Evolutionary conservation across 2,113 vertebrate species (phyloP).

Genomic region (Neolamprologus ventralis): DNA sequence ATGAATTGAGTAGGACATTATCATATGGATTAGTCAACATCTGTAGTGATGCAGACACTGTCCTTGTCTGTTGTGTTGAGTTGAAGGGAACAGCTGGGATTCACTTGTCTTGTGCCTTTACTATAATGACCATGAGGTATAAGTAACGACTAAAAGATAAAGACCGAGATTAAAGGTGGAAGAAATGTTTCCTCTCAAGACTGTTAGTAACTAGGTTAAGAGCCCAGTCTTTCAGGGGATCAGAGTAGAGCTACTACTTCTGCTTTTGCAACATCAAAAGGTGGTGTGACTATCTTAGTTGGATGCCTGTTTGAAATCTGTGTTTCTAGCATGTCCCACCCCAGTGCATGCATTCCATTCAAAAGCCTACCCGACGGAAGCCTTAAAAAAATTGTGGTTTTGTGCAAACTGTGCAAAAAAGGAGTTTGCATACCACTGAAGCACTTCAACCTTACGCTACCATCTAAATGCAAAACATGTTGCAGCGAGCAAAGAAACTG

Average conservation of each 20-base stretch:
- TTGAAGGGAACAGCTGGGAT: neutral
- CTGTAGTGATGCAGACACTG: neutral
- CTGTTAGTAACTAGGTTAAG: neutral
- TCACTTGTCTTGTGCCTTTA: neutral
- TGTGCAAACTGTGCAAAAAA: no score
- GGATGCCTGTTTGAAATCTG: no score
- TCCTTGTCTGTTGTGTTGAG: neutral
- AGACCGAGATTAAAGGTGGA: fast-evolving
- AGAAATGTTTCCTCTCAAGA: neutral
- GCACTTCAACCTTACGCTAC: no score
- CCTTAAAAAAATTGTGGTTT: no score
- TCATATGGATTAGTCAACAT: neutral
- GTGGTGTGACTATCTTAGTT: neutral
- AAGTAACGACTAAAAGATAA: fast-evolving
- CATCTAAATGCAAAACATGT: no score
- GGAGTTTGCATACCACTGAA: no score
- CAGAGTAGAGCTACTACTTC: neutral
- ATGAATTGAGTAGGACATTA: fast-evolving
- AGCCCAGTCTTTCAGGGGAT: neutral
- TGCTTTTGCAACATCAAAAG: neutral
- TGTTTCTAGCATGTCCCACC: no score
- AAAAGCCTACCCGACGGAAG: no score
- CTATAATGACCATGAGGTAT: neutral
- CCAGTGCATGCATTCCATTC: no score
- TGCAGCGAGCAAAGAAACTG: no score